Evolutionary conservation across 2,888 invertebrate genomes (phyloP).

Genomic region (Rhyacophila evoluta): DNA sequence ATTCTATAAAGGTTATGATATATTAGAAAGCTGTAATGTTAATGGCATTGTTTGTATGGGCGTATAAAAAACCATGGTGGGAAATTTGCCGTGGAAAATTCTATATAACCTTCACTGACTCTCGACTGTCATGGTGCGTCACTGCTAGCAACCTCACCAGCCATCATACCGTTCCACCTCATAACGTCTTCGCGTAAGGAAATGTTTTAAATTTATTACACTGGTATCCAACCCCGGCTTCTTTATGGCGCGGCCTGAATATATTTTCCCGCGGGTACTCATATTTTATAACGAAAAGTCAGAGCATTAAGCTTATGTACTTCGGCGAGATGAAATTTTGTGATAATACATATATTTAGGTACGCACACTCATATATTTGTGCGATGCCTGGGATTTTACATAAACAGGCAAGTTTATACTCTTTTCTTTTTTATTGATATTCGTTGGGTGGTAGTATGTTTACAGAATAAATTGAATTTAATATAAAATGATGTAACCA

Average conservation of each 20-base stretch:
- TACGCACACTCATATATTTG: constrained; percentile 26
- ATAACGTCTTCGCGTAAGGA: constrained; percentile 50
- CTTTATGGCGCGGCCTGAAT: constrained; percentile 44
- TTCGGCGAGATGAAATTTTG: constrained; percentile 42
- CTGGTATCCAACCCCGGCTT: constrained; percentile 44
- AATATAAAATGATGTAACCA: too few relatives aligned
- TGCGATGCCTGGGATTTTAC: constrained; percentile 28
- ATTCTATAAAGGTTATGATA: too few relatives aligned
- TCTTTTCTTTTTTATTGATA: neutral
- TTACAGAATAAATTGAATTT: too few relatives aligned
- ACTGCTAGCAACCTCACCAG: neutral
- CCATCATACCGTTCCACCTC: constrained; percentile 44
- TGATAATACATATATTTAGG: constrained; percentile 30
- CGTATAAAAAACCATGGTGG: too few relatives aligned
- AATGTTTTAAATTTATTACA: constrained; percentile 52
- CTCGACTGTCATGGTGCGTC: neutral
- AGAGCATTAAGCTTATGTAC: constrained; percentile 37
- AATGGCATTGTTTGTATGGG: too few relatives aligned
- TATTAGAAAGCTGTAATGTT: too few relatives aligned
- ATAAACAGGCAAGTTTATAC: neutral
- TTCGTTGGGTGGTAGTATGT: too few relatives aligned
- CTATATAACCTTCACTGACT: too few relatives aligned
- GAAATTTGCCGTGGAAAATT: too few relatives aligned
- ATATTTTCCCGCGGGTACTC: constrained; percentile 38
- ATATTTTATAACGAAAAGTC: constrained; percentile 49